Conservation (phyloP, 2,113 vertebrate genomes). For the Buteo buteo region DNA sequence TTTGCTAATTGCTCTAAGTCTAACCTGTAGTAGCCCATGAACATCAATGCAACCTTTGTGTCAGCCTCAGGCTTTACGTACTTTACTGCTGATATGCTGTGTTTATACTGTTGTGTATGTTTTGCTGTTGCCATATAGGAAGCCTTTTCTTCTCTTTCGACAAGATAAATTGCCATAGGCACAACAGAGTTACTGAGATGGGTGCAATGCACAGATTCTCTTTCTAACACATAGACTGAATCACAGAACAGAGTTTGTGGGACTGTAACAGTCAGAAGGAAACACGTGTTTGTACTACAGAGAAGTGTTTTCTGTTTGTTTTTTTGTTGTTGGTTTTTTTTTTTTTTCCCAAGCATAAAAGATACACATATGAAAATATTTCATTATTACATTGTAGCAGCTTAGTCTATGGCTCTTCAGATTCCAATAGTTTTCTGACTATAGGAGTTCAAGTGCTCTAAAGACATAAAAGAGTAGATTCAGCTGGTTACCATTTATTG, state of each 20-base stretch:
- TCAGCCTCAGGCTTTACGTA: not conserved
- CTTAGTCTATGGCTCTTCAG: not conserved
- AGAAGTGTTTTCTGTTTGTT: not conserved
- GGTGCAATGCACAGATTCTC: not conserved
- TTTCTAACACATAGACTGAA: not conserved
- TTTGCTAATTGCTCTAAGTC: not conserved
- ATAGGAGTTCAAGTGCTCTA: not conserved
- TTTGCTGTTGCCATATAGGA: not conserved
- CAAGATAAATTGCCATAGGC: not conserved
- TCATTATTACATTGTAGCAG: not conserved
- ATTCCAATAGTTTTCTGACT: not conserved
- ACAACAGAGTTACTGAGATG: not conserved
- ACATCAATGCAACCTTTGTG: not conserved
- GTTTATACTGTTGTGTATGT: not conserved
- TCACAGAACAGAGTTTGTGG: not conserved
- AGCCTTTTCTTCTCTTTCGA: rapidly evolving
- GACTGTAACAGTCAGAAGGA: not conserved
- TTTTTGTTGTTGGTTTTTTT: too few relatives aligned
- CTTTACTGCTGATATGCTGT: not conserved
- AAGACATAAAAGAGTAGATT: not conserved
- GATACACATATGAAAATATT: not conserved
- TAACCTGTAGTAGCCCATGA: not conserved
- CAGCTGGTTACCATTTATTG: not conserved
- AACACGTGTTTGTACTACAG: not conserved
- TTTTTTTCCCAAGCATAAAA: not conserved